Conservation (phyloP, 2,113 vertebrate species). For the Tinamus guttatus region DNA sequence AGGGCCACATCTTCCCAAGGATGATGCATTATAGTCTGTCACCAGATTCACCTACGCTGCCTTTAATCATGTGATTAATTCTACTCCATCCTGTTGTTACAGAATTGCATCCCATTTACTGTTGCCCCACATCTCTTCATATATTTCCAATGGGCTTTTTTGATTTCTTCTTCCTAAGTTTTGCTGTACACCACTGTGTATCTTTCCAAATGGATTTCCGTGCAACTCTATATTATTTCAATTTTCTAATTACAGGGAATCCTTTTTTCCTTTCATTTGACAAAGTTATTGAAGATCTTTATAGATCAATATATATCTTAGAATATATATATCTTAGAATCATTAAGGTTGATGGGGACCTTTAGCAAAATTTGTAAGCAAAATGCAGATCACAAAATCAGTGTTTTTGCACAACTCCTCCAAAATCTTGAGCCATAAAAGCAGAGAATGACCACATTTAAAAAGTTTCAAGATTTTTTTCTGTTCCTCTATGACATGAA, state of each 20-base stretch:
- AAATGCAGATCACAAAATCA: background rate
- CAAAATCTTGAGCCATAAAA: background rate
- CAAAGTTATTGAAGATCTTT: background rate
- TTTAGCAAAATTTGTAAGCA: background rate
- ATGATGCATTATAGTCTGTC: background rate
- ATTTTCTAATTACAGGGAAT: background rate
- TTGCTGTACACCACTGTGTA: background rate
- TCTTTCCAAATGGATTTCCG: background rate
- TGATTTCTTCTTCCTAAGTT: background rate
- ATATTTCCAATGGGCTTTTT: background rate
- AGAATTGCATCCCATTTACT: background rate
- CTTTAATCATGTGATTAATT: background rate
- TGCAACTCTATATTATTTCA: background rate
- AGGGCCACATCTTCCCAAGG: background rate
- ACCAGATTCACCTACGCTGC: background rate
- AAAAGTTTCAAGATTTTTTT: conserved; percentile 12
- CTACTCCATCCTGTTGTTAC: background rate
- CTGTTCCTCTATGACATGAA: conserved; percentile 2
- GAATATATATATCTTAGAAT: no score
- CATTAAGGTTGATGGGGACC: no score
- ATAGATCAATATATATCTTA: no score
- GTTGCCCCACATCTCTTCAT: background rate
- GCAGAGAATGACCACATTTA: conserved; percentile 32
- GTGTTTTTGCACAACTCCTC: background rate
- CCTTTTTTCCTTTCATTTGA: background rate